Evolutionary conservation across 2,888 invertebrate species (phyloP).

Genomic region (Capitulum mitella): DNA sequence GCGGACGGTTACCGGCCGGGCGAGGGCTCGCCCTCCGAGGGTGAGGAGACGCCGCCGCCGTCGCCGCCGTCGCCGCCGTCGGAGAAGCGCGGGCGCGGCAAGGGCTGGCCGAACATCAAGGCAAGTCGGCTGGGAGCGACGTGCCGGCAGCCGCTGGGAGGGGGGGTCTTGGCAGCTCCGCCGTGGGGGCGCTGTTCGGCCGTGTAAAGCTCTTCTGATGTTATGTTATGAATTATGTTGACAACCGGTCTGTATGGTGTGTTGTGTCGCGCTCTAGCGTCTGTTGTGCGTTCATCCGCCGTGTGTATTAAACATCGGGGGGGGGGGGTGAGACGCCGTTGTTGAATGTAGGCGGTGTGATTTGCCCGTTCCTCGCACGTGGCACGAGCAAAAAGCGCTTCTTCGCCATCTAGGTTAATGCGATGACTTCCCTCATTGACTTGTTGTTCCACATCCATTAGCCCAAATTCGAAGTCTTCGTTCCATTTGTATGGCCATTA

Average conservation of each 20-base stretch:
- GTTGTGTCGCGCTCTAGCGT: neutral
- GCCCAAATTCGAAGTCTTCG: too few species aligned
- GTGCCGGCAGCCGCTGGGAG: neutral
- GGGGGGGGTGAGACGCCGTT: too few species aligned
- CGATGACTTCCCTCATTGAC: too few species aligned
- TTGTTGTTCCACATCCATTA: too few species aligned
- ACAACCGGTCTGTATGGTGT: neutral
- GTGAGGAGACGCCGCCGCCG: conserved; percentile 56
- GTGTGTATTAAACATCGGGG: too few species aligned
- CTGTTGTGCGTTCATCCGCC: neutral
- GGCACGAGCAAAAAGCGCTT: too few species aligned
- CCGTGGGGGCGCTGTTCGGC: neutral
- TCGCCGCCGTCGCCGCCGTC: conserved; percentile 42
- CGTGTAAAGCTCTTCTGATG: neutral
- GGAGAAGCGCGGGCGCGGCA: neutral
- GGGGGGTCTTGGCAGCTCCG: neutral
- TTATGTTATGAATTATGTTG: neutral
- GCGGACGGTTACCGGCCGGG: conserved; percentile 37
- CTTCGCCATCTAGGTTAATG: too few species aligned
- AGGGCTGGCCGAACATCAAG: conserved; percentile 5
- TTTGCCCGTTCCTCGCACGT: too few species aligned
- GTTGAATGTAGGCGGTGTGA: too few species aligned
- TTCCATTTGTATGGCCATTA: too few species aligned
- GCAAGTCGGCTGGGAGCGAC: neutral
- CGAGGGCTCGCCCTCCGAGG: conserved; percentile 43